A percentile compares a stretch with the other conserved stretches of the same genome.
Conservation (phyloP, 2,888 invertebrate species). For the Orthosia cruda region DNA sequence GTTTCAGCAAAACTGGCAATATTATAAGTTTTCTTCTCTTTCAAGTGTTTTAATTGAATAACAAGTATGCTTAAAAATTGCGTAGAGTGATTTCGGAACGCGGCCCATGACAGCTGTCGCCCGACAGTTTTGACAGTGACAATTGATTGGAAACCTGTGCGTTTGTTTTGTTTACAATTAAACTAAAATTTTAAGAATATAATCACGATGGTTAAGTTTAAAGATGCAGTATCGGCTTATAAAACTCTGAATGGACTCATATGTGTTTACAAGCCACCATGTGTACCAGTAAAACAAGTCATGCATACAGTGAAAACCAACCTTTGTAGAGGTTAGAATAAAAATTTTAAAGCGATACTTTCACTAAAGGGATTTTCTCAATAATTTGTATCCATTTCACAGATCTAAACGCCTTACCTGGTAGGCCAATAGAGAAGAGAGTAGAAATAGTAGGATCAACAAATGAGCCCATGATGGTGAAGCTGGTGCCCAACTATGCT, state of each 20-base stretch:
- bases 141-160: background rate
- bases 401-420: slow-evolving; percentile 95
- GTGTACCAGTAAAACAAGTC: slow-evolving; percentile 90
- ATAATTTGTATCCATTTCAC: slow-evolving; percentile 55
- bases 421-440: slow-evolving; percentile 91
- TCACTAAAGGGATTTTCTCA: background rate
- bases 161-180: slow-evolving; percentile 33
- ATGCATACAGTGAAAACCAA: slow-evolving; percentile 92
- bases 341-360: background rate
- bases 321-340: slow-evolving; percentile 93
- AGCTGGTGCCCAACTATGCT: slow-evolving; percentile 93
- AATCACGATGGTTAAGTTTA: slow-evolving; percentile 81
- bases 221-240: slow-evolving; percentile 92
- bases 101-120: background rate
- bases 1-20: background rate
- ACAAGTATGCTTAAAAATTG: too few relatives aligned
- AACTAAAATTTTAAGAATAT: slow-evolving; percentile 12
- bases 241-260: slow-evolving; percentile 94
- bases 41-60: too few relatives aligned
- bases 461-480: slow-evolving; percentile 91
- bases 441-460: slow-evolving; percentile 93
- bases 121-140: background rate
- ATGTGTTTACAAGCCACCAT: slow-evolving; percentile 95
- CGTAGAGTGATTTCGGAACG: too few relatives aligned
- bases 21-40: background rate